Evolutionary conservation across 2,113 vertebrate genomes (phyloP).

Genomic region (Cyanistes caeruleus): DNA sequence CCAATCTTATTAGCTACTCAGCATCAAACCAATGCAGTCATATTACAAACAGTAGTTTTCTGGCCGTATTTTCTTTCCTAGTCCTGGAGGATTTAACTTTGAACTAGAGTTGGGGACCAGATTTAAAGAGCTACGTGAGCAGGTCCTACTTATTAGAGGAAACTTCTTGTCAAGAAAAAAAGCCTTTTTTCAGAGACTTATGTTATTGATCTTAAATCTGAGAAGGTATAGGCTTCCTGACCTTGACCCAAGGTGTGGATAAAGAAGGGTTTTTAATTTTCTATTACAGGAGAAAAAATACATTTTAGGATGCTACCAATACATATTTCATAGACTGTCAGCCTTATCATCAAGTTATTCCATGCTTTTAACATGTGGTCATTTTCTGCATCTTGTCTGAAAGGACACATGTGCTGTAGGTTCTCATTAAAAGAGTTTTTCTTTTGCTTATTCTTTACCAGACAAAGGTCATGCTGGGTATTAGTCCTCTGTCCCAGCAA

Average conservation of each 20-base stretch:
- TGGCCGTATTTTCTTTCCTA: background rate
- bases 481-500: background rate
- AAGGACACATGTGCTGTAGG: background rate
- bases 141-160: constrained; percentile 1
- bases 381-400: background rate
- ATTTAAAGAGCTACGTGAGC: background rate
- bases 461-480: background rate
- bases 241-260: constrained; percentile 7
- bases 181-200: background rate
- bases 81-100: background rate
- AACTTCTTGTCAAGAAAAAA: background rate
- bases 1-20: constrained; percentile 12
- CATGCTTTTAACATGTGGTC: background rate
- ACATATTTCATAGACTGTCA: background rate
- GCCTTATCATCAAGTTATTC: background rate
- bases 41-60: background rate
- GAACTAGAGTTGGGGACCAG: background rate
- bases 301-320: background rate
- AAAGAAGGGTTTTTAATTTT: background rate
- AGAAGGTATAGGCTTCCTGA: background rate
- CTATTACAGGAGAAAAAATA: background rate
- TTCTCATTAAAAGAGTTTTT: background rate
- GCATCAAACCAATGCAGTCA: background rate
- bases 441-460: background rate
- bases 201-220: background rate